phyloP scores from a whole-genome alignment of 2,888 invertebrate species.

The Cataglyphis rosenhaueri region DNA sequence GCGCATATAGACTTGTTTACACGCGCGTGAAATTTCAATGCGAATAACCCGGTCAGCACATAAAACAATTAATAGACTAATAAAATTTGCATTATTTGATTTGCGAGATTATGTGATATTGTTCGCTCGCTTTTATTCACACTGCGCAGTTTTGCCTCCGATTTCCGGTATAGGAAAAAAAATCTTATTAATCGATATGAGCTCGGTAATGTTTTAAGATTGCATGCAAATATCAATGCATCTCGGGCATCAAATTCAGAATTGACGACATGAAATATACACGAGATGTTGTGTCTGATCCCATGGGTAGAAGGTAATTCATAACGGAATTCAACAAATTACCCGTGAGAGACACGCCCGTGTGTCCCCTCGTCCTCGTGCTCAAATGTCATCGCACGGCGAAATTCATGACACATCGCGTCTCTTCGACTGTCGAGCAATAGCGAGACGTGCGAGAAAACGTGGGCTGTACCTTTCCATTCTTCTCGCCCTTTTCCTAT shows the following conservation, averaged over 20 bases:
- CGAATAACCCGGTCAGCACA: not conserved
- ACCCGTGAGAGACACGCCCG: constrained; percentile 7
- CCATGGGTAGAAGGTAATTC: constrained; percentile 27
- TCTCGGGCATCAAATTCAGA: not conserved
- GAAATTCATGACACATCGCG: constrained; percentile 39
- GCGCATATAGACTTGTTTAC: constrained; percentile 15
- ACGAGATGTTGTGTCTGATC: not conserved
- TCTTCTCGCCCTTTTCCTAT: constrained; percentile 15
- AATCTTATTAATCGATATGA: not conserved
- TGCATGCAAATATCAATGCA: not conserved
- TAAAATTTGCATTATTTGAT: constrained; percentile 4
- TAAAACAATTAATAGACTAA: constrained; percentile 26
- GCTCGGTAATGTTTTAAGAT: not conserved
- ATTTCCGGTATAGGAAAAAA: not conserved
- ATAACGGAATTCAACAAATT: constrained; percentile 45
- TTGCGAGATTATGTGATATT: not conserved
- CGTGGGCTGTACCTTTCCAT: constrained; percentile 21
- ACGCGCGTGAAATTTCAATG: constrained; percentile 22
- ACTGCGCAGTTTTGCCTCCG: not conserved
- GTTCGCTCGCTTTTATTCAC: not conserved
- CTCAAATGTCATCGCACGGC: constrained; percentile 18
- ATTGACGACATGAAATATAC: constrained; percentile 4
- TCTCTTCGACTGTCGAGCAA: constrained; percentile 21
- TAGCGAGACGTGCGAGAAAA: constrained; percentile 3
- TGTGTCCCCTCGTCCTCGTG: not conserved